A percentile compares a stretch with the other conserved stretches of the same genome.
Conservation (phyloP, 2,888 invertebrate genomes). For the Epirrhoe tristata region DNA sequence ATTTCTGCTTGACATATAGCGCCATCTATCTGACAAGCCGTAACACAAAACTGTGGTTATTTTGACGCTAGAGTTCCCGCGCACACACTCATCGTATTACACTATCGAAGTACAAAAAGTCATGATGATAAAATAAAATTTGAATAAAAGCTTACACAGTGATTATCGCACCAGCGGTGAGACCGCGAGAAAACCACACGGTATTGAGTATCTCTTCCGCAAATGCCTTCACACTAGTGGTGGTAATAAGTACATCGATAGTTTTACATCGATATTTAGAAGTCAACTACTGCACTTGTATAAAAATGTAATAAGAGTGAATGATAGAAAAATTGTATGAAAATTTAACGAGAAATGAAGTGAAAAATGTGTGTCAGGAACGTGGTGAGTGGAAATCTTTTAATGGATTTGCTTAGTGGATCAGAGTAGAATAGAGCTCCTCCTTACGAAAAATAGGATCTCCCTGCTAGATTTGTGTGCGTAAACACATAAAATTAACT, state of each 20-base stretch:
- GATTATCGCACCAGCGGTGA: slow-evolving; percentile 38
- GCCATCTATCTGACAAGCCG: neutral
- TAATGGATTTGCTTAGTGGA: too few species aligned
- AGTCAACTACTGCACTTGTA: neutral
- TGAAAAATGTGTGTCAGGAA: too few species aligned
- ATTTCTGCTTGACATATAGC: neutral
- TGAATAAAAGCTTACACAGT: slow-evolving; percentile 43
- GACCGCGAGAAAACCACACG: slow-evolving; percentile 48
- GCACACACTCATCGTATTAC: slow-evolving; percentile 19
- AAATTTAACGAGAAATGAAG: too few species aligned
- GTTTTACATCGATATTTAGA: neutral
- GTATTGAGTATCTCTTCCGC: slow-evolving; percentile 72
- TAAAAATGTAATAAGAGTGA: too few species aligned
- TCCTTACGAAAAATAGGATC: too few species aligned
- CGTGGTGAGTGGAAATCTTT: too few species aligned
- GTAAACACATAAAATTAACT: too few species aligned
- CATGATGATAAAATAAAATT: slow-evolving; percentile 22
- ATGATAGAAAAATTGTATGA: too few species aligned
- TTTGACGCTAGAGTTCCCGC: neutral
- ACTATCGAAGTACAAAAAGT: slow-evolving; percentile 15
- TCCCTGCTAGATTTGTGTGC: too few species aligned
- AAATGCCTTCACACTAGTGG: slow-evolving; percentile 41
- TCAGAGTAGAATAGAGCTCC: too few species aligned
- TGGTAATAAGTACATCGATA: neutral
- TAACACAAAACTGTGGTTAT: neutral